Evolutionary conservation across 2,797 vertebrate genomes (phyloP).

Genomic region (Atherinosoma microstoma): DNA sequence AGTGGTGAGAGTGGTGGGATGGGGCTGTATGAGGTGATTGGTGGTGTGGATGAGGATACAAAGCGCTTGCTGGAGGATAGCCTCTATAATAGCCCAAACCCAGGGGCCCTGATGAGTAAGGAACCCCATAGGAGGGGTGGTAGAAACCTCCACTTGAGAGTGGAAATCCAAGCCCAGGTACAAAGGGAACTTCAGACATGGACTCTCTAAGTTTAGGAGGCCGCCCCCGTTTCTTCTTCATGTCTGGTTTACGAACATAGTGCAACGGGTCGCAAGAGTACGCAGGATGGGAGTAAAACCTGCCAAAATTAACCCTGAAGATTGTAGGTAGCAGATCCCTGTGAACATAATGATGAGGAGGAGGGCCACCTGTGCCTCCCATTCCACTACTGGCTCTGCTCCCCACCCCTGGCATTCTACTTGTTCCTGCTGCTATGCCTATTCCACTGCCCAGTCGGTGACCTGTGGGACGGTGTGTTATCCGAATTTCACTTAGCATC

Average conservation of each 20-base stretch:
- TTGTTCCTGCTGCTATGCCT: slow-evolving; percentile 69
- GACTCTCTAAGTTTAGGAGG: slow-evolving; percentile 97
- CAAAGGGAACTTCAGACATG: slow-evolving; percentile 96
- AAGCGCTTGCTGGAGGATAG: slow-evolving; percentile 92
- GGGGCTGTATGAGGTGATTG: slow-evolving; percentile 83
- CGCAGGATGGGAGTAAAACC: slow-evolving; percentile 95
- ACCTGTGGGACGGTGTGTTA: slow-evolving; percentile 90
- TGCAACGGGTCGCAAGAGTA: slow-evolving; percentile 97
- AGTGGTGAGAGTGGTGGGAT: slow-evolving; percentile 86
- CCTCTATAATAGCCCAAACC: slow-evolving; percentile 96
- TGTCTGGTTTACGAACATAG: slow-evolving; percentile 96
- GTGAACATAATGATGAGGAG: slow-evolving; percentile 93
- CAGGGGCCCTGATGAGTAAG: slow-evolving; percentile 94
- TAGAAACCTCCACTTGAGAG: slow-evolving; percentile 91
- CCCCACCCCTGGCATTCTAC: slow-evolving; percentile 73
- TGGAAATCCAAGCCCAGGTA: slow-evolving; percentile 95
- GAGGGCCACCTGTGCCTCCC: slow-evolving; percentile 77
- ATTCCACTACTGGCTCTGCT: slow-evolving; percentile 70
- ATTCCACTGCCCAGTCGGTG: slow-evolving; percentile 81
- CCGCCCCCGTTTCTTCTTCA: slow-evolving; percentile 96
- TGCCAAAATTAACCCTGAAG: slow-evolving; percentile 97
- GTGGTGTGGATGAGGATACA: slow-evolving; percentile 90
- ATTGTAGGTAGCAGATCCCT: slow-evolving; percentile 96
- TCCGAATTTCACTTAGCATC: slow-evolving; percentile 92
- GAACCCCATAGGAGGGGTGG: slow-evolving; percentile 95